These are phyloP conservation scores for Ctenopoma kingsleyae DNA, from an alignment of 2,797 vertebrate species.

Conservation along the genomic window DNA sequence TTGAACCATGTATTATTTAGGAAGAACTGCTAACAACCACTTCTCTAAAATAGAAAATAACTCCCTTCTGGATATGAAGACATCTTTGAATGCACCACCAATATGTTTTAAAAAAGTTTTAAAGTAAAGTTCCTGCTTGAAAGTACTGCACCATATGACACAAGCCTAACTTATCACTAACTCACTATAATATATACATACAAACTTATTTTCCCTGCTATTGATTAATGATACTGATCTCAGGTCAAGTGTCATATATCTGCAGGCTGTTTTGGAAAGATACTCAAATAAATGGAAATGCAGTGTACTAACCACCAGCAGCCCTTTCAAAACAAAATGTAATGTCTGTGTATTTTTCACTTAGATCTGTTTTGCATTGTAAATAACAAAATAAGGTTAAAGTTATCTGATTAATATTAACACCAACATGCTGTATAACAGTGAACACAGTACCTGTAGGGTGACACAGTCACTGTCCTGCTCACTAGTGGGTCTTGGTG, in stretches of 20 bases:
- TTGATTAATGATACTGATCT: not conserved
- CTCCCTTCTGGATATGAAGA: not conserved
- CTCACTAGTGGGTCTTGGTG: conserved; percentile 75
- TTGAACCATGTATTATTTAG: not conserved
- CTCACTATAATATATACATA: not conserved
- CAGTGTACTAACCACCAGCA: no score
- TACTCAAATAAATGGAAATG: conserved; percentile 1
- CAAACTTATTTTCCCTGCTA: not conserved
- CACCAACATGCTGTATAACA: not conserved
- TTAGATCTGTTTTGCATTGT: not conserved
- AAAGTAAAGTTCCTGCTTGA: no score
- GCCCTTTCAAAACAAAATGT: not conserved
- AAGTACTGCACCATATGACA: no score
- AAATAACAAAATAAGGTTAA: not conserved
- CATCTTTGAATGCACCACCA: not conserved
- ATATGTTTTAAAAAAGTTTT: not conserved
- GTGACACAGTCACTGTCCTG: conserved; percentile 81
- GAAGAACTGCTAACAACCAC: not conserved
- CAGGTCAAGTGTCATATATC: not conserved
- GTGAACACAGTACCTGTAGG: conserved; percentile 73
- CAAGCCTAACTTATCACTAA: not conserved
- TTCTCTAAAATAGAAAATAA: not conserved
- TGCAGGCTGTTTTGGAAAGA: not conserved
- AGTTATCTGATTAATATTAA: not conserved
- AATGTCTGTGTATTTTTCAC: not conserved